Evolutionary conservation across 2,113 vertebrate species (phyloP), one percentile per base, ranked within the genome.

Genomic region (Pituophis catenifer): DNA sequence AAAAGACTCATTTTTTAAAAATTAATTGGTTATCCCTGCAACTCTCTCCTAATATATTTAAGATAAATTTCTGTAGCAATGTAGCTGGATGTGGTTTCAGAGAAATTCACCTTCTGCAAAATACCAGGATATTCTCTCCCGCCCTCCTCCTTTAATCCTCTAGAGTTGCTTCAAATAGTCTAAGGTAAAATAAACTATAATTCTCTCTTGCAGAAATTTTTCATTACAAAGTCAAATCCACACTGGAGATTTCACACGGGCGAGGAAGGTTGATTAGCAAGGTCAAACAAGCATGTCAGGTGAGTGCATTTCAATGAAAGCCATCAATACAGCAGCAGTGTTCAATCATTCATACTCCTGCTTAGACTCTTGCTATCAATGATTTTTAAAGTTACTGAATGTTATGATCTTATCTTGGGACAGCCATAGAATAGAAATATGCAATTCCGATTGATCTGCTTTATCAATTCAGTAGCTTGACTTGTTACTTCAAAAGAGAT

Each of bases 391-490:
- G 52, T 93, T 55, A 3, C 52, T 52, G 48, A 93, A 94, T 94
- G 93, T 90, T 94, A 44, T 24, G 93, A 58, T 7, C n/a, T 62
- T 5, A 89, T 29, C 55, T 29, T n/a, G 48, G 91, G 88, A 85
- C 26, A 12, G 4, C 1, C 88, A 19, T 23, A 11, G 2, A 88
- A 89, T 89, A 90, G 88, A 93, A 94, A 93, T 93, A 95, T 85
- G 19, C 1, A 87, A 44, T 24, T 93, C 94, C 4, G 81, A 0
- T 90, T 90, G 24, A 57, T 92, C 65, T 33, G 48, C 24, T 54
- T 62, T 44, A 65, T 94, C 90, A 94, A 91, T 94, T 95, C 65
- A 58, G 10, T 87, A 23, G 54, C 88, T 87, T 88, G 57, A 94
- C 59, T 55, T 55, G 0, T 91, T 92, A 55, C 75, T 23, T n/a